Evolutionary conservation across 2,888 invertebrate genomes (phyloP).

Genomic region (Cosmia trapezina): DNA sequence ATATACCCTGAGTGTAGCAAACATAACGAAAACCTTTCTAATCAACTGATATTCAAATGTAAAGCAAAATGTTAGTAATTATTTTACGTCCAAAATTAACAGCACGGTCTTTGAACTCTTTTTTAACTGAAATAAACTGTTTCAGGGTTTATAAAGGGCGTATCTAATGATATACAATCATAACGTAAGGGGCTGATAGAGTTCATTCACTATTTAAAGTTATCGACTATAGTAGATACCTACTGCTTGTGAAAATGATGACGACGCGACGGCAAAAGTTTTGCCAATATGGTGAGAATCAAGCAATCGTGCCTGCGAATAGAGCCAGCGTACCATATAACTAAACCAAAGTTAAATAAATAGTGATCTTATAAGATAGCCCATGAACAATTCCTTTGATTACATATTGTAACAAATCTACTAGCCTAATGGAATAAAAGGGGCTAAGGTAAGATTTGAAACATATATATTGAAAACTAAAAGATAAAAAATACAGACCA

Average conservation of each 20-base stretch:
- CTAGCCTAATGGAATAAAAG: too few species aligned
- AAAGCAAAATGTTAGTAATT: constrained; percentile 33
- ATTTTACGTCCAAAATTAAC: constrained; percentile 24
- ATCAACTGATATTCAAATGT: constrained; percentile 12
- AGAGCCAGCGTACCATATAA: neutral
- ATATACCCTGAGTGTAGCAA: constrained; percentile 2
- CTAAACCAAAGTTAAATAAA: neutral
- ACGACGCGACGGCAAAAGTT: neutral
- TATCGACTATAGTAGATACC: too few species aligned
- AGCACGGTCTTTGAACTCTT: constrained; percentile 25
- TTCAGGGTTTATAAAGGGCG: constrained; percentile 8
- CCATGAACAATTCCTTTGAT: constrained; percentile 12
- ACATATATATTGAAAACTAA: too few species aligned
- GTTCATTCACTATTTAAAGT: neutral
- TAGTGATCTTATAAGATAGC: neutral
- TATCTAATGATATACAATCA: neutral
- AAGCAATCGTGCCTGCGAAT: neutral
- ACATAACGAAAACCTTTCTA: constrained; percentile 13
- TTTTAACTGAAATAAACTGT: constrained; percentile 29
- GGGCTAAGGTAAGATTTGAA: too few species aligned
- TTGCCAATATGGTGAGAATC: neutral
- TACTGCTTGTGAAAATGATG: neutral
- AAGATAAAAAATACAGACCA: too few species aligned
- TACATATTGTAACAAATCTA: too few species aligned
- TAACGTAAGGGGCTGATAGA: too few species aligned